phyloP scores from a whole-genome alignment of 2,113 vertebrate genomes.

The Heterocephalus glaber region DNA sequence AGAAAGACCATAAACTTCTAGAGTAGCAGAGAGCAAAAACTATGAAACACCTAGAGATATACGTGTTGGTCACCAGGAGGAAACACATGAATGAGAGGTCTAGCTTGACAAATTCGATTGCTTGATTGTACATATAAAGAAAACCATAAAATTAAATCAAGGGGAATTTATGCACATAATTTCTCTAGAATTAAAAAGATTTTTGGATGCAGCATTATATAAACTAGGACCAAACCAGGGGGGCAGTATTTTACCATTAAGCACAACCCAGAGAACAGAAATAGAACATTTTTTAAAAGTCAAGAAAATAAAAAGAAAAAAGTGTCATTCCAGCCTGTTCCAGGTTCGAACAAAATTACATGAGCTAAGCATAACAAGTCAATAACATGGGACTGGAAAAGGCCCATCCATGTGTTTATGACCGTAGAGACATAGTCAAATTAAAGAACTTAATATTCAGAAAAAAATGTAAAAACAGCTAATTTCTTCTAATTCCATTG shows the following conservation, averaged over 20 bases:
- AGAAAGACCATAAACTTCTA: not conserved
- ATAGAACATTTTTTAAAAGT: not conserved
- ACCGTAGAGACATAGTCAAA: not conserved
- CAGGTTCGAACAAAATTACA: not conserved
- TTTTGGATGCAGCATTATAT: not conserved
- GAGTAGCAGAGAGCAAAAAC: not conserved
- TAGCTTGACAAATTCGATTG: not conserved
- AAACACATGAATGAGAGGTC: not conserved
- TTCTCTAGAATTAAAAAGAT: not conserved
- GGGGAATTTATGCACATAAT: not conserved
- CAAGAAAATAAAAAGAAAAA: not conserved
- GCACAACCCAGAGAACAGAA: not conserved
- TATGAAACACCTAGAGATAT: not conserved
- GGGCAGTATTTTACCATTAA: not conserved
- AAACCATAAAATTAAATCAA: not conserved
- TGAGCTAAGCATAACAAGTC: not conserved
- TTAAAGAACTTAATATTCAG: not conserved
- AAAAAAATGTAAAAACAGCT: not conserved
- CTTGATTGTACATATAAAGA: not conserved
- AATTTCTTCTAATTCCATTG: not conserved
- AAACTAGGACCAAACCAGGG: not conserved
- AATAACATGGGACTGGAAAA: not conserved
- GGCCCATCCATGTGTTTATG: not conserved
- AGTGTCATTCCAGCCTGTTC: not conserved
- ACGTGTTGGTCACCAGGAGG: not conserved